Evolutionary conservation across 64 coral and sea anemone species (phyloP).

Genomic region (Platygyra sinensis): DNA sequence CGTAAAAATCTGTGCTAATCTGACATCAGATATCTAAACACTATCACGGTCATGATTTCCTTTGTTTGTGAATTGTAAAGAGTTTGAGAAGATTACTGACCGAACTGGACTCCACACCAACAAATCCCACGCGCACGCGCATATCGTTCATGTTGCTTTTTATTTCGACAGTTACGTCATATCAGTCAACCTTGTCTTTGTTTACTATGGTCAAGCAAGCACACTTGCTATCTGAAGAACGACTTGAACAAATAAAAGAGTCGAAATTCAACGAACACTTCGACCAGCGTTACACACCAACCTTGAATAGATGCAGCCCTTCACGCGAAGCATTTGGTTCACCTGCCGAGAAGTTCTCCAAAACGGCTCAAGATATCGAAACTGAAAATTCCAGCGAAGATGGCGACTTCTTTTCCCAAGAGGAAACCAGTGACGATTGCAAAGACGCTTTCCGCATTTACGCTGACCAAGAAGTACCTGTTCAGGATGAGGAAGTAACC

Average conservation of each 20-base stretch:
- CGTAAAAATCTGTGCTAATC: too few relatives aligned
- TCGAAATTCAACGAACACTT: background rate
- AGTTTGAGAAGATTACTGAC: too few relatives aligned
- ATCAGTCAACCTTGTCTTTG: background rate
- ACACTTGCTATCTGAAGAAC: background rate
- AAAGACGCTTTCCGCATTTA: background rate
- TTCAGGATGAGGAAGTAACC: background rate
- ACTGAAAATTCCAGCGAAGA: background rate
- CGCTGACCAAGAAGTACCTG: conserved; percentile 29
- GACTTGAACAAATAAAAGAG: conserved; percentile 1
- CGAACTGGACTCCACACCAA: too few relatives aligned
- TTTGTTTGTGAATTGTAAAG: too few relatives aligned
- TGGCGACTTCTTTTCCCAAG: background rate
- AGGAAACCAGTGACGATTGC: background rate
- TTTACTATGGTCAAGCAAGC: conserved; percentile 15
- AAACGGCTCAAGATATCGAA: background rate
- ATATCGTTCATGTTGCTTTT: too few relatives aligned
- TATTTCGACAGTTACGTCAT: background rate
- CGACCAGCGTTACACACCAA: background rate
- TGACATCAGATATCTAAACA: too few relatives aligned
- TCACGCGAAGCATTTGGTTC: background rate
- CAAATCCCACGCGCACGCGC: too few relatives aligned
- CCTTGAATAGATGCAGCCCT: background rate
- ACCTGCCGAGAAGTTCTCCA: conserved; percentile 1
- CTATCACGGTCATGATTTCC: too few relatives aligned